Percentiles rank a stretch among this genome's conserved stretches.
phyloP scores from a whole-genome alignment of 1,140 invertebrate species.

The Hydropsyche tenuis region DNA sequence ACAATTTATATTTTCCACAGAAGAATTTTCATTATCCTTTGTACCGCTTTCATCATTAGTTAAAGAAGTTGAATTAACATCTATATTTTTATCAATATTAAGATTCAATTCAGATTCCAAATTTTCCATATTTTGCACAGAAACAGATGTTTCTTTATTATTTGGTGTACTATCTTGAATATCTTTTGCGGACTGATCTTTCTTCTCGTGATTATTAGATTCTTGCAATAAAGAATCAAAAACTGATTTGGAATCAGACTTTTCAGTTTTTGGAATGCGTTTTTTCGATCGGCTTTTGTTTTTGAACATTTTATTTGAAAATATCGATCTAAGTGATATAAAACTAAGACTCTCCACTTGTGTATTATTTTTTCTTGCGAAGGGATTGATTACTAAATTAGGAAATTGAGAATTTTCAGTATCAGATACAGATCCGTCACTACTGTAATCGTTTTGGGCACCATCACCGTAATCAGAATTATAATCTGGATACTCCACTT shows the following conservation, averaged over 20 bases:
- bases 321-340: conserved; percentile 45
- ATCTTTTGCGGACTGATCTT: too few species aligned
- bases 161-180: too few species aligned
- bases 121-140: too few species aligned
- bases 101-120: too few species aligned
- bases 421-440: conserved; percentile 29
- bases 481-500: conserved; percentile 43
- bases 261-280: conserved; percentile 17
- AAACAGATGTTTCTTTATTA: too few species aligned
- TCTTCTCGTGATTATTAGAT: neutral
- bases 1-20: neutral
- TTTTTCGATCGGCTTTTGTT: conserved; percentile 36
- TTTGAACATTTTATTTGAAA: conserved; percentile 44
- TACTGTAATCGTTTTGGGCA: conserved; percentile 33
- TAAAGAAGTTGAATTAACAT: neutral
- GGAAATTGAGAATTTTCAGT: conserved; percentile 18
- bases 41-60: neutral
- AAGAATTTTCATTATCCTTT: neutral
- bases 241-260: neutral
- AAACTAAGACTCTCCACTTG: conserved; percentile 42
- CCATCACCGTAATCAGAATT: conserved; percentile 29
- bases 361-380: conserved; percentile 40
- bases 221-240: neutral
- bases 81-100: neutral
- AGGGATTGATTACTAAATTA: conserved; percentile 45